A percentile compares a stretch with the other conserved stretches of the same genome.
These are phyloP conservation scores for Venusia cambrica DNA, from an alignment of 2,888 invertebrate species.

Conservation along the genomic window DNA sequence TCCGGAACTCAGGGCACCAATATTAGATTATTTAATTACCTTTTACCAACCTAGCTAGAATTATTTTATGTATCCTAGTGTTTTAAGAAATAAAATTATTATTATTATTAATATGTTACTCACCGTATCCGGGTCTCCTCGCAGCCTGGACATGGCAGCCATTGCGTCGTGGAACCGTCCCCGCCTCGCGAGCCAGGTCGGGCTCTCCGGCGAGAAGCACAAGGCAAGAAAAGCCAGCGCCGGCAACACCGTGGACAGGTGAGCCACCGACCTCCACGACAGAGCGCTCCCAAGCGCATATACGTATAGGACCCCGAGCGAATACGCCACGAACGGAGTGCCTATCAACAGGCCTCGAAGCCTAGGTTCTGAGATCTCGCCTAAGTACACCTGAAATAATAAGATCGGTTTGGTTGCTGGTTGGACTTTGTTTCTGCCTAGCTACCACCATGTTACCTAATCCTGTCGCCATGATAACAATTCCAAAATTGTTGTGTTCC, in stretches of 20 bases:
- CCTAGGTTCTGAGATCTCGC: conserved; percentile 88
- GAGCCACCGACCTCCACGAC: conserved; percentile 86
- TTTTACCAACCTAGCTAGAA: too few species aligned
- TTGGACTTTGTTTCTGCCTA: too few species aligned
- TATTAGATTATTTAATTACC: too few species aligned
- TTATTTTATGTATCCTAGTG: too few species aligned
- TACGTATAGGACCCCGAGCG: conserved; percentile 87
- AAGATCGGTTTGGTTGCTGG: too few species aligned
- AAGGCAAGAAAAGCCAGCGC: conserved; percentile 81
- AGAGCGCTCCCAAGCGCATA: conserved; percentile 86
- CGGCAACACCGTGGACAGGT: conserved; percentile 83
- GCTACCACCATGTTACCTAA: too few species aligned
- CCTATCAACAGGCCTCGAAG: conserved; percentile 85
- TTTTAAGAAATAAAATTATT: too few species aligned
- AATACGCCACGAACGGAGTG: conserved; percentile 87
- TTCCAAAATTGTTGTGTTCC: too few species aligned
- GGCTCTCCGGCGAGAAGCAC: conserved; percentile 86
- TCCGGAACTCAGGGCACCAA: too few species aligned
- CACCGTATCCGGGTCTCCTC: conserved; percentile 81
- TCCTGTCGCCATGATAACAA: too few species aligned
- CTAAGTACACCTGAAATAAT: conserved; percentile 84
- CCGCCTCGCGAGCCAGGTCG: conserved; percentile 86
- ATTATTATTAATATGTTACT: too few species aligned
- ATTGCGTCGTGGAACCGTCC: conserved; percentile 78
- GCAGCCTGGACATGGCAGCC: conserved; percentile 81